A percentile compares a stretch with the other conserved stretches of the same genome.
Conservation (phyloP, 2,113 vertebrate genomes). For the Dromiciops gliroides region DNA sequence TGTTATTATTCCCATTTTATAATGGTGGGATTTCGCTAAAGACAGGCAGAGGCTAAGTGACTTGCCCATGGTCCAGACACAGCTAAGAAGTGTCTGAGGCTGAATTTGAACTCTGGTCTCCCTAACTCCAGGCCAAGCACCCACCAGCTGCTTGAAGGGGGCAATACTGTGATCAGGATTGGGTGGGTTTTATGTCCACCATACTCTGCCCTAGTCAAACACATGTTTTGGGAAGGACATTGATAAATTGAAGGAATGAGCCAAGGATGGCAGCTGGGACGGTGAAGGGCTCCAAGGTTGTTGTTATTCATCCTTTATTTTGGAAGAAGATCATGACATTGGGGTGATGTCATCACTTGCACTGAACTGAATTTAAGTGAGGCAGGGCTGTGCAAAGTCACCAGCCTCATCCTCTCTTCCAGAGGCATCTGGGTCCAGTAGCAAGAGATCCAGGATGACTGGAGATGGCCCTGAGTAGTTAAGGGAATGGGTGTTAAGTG, state of each 20-base stretch:
- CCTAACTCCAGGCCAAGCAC: background rate
- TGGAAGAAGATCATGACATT: too few relatives aligned
- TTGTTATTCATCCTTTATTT: too few relatives aligned
- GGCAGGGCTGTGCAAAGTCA: too few relatives aligned
- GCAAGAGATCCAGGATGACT: too few relatives aligned
- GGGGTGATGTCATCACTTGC: too few relatives aligned
- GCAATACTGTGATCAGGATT: background rate
- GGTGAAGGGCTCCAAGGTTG: background rate
- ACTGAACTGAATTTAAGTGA: too few relatives aligned
- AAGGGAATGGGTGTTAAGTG: too few relatives aligned
- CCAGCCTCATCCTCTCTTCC: too few relatives aligned
- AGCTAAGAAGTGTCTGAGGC: background rate
- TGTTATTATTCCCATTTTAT: background rate
- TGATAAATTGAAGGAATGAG: background rate
- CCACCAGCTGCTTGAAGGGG: background rate
- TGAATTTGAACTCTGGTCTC: background rate
- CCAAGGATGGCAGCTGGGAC: background rate
- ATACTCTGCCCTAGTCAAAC: background rate
- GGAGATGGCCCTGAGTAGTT: too few relatives aligned
- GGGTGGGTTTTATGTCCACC: background rate
- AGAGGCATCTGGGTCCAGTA: too few relatives aligned
- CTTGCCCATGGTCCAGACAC: background rate
- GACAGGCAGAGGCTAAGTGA: too few relatives aligned
- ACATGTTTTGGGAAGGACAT: background rate
- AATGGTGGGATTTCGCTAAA: background rate